These are phyloP conservation scores for Netelia fuscicornis DNA, from an alignment of 2,888 invertebrate genomes.

Conservation along the genomic window DNA sequence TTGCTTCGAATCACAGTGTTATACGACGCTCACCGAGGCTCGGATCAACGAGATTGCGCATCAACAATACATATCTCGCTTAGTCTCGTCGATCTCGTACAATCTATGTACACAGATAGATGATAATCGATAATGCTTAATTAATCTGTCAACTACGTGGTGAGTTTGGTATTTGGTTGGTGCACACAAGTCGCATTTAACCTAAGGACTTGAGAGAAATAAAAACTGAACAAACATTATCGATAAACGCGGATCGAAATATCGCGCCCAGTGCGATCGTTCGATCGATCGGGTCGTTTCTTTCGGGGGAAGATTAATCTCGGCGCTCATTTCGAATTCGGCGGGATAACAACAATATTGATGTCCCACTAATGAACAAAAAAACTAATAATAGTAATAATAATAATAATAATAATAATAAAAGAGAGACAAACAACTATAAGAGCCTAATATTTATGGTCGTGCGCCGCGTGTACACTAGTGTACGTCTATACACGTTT, in stretches of 20 bases:
- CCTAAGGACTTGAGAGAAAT: constrained; percentile 58
- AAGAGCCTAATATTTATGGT: constrained; percentile 38
- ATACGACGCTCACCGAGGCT: neutral
- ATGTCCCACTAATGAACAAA: neutral
- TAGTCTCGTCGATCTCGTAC: constrained; percentile 39
- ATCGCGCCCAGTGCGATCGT: constrained; percentile 63
- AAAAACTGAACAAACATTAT: constrained; percentile 29
- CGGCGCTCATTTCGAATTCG: constrained; percentile 24
- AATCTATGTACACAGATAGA: constrained; percentile 53
- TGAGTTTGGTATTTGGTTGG: constrained; percentile 68
- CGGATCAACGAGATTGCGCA: neutral
- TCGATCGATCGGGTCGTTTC: constrained; percentile 16
- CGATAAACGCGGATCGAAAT: constrained; percentile 40
- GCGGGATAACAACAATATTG: constrained; percentile 5
- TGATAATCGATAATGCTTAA: constrained; percentile 26
- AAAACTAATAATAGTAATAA: neutral
- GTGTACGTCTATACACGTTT: constrained; percentile 36
- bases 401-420: too few species aligned
- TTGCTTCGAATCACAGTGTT: constrained; percentile 33
- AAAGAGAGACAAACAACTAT: constrained; percentile 25
- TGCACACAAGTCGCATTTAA: constrained; percentile 63
- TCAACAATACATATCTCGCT: neutral
- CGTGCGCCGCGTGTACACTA: constrained; percentile 24
- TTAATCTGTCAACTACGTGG: constrained; percentile 54
- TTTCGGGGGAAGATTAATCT: constrained; percentile 8